Conservation (phyloP, 2,113 vertebrate species). For the Oreotrochilus melanogaster region DNA sequence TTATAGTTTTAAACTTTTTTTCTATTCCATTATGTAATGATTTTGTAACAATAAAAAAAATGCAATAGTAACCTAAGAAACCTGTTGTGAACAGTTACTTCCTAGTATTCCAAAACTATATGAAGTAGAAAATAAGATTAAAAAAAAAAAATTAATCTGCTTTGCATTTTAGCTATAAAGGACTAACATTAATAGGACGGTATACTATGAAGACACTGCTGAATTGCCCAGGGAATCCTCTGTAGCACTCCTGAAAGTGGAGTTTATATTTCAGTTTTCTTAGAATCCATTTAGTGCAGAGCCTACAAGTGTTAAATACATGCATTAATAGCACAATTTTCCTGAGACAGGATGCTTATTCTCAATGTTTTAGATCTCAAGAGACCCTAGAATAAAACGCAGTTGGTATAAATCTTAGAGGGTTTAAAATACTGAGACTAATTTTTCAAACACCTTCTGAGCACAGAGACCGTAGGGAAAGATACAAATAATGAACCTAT, state of each 20-base stretch:
- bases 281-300: neutral
- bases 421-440: neutral
- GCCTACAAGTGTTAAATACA: neutral
- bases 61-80: neutral
- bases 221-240: neutral
- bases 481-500: neutral
- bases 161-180: conserved; percentile 3
- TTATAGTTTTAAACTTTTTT: neutral
- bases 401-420: neutral
- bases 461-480: neutral
- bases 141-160: neutral
- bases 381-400: neutral
- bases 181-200: neutral
- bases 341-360: neutral
- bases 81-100: neutral
- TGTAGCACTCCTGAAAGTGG: neutral
- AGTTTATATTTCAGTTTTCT: neutral
- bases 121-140: neutral
- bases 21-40: neutral
- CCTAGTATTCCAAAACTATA: neutral
- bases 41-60: neutral
- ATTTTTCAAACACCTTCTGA: neutral
- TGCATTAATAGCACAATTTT: neutral
- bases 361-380: neutral
- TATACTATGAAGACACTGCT: neutral